Conservation (phyloP, 2,113 vertebrate species). For the Coreoperca whiteheadi region DNA sequence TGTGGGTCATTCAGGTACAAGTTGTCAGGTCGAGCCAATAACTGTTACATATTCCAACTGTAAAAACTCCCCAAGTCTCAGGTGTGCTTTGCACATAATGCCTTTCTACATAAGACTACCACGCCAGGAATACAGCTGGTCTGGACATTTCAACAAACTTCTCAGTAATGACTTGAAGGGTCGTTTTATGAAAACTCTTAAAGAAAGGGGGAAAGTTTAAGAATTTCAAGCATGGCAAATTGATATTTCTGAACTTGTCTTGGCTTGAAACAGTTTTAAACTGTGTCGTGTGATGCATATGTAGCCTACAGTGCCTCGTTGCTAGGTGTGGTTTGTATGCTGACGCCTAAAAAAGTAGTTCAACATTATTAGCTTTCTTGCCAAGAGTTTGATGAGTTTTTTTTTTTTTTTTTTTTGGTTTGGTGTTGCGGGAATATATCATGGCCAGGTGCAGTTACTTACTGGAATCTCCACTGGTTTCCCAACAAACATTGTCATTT, state of each 20-base stretch:
- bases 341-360: neutral
- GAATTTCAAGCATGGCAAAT: constrained; percentile 5
- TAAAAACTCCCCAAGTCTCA: constrained; percentile 64
- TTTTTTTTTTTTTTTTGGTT: too few relatives aligned
- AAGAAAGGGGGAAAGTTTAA: constrained; percentile 16
- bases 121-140: constrained; percentile 30
- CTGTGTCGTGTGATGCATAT: neutral
- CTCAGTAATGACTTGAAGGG: constrained; percentile 19
- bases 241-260: constrained; percentile 19
- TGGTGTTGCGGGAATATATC: neutral
- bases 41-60: constrained; percentile 55
- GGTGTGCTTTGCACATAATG: constrained; percentile 33
- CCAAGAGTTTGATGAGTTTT: neutral
- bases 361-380: neutral
- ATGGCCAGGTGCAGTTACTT: neutral
- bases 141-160: constrained; percentile 45
- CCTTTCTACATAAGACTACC: constrained; percentile 19
- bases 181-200: constrained; percentile 35
- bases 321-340: neutral
- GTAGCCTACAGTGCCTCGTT: neutral
- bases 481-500: neutral
- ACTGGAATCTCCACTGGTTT: neutral
- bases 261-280: constrained; percentile 30
- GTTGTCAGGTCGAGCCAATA: constrained; percentile 34
- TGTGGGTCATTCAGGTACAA: constrained; percentile 32